Evolutionary conservation across 2,888 invertebrate species (phyloP).

Genomic region (Idaea aversata): DNA sequence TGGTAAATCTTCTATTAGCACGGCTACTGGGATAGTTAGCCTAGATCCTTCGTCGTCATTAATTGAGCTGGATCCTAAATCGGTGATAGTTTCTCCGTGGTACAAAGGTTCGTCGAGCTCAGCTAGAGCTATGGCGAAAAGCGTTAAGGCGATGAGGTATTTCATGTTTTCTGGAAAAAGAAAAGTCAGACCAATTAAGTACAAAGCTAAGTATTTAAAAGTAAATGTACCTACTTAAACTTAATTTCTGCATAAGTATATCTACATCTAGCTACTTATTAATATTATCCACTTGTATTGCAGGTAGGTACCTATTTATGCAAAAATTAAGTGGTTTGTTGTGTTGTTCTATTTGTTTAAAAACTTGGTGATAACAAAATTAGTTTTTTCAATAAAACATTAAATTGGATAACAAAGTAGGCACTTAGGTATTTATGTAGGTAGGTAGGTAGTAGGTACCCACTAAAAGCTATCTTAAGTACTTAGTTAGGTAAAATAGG

Average conservation of each 20-base stretch:
- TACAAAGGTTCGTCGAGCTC: neutral
- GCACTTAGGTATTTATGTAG: too few relatives aligned
- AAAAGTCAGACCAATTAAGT: neutral
- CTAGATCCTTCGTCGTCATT: neutral
- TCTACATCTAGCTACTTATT: too few relatives aligned
- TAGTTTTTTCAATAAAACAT: neutral
- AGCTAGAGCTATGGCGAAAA: neutral
- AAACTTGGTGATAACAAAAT: neutral
- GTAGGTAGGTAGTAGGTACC: too few relatives aligned
- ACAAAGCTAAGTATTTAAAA: too few relatives aligned
- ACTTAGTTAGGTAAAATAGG: neutral
- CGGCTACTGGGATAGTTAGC: neutral
- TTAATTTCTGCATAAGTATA: too few relatives aligned
- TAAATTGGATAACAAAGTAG: neutral
- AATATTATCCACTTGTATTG: too few relatives aligned
- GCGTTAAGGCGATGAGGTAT: neutral
- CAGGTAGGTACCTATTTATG: too few relatives aligned
- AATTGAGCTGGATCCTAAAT: neutral
- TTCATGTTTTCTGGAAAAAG: neutral
- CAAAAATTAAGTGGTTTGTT: too few relatives aligned
- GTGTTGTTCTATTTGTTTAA: too few relatives aligned
- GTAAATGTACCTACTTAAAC: too few relatives aligned
- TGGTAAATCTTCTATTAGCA: neutral
- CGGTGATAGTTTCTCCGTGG: neutral
- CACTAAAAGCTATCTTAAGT: too few relatives aligned